These are phyloP conservation scores for Molanna angustata DNA, from an alignment of 2,888 invertebrate genomes.

Conservation along the genomic window DNA sequence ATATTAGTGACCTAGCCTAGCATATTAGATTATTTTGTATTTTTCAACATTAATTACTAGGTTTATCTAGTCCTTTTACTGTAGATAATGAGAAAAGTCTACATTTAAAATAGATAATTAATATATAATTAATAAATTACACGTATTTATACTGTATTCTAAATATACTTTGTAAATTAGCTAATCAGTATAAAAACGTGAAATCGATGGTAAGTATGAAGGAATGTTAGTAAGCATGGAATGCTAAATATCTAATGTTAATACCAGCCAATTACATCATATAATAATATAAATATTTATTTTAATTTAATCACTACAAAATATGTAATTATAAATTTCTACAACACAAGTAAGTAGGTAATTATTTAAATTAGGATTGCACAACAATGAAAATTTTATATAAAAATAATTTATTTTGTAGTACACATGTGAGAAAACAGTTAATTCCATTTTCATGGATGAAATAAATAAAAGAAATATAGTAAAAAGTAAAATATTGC, in stretches of 20 bases:
- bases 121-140: conserved; percentile 30
- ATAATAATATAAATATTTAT: too few species aligned
- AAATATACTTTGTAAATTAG: conserved; percentile 28
- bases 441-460: conserved; percentile 7
- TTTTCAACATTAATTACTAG: conserved; percentile 27
- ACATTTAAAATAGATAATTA: conserved; percentile 30
- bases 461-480: conserved; percentile 17
- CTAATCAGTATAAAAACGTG: conserved; percentile 32
- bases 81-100: conserved; percentile 31
- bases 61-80: conserved; percentile 27
- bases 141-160: conserved; percentile 30
- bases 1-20: conserved; percentile 34
- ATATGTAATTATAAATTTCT: too few species aligned
- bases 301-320: too few species aligned
- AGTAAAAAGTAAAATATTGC: conserved; percentile 25
- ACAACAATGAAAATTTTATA: conserved; percentile 12
- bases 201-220: conserved; percentile 29
- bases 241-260: conserved; percentile 32
- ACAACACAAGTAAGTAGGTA: too few species aligned
- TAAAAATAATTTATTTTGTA: conserved; percentile 9
- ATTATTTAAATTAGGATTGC: conserved; percentile 9
- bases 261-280: too few species aligned
- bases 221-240: conserved; percentile 34
- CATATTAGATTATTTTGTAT: conserved; percentile 31
- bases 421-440: conserved; percentile 5